phyloP scores from a whole-genome alignment of 2,797 vertebrate genomes.

The Tympanoctomys barrerae region DNA sequence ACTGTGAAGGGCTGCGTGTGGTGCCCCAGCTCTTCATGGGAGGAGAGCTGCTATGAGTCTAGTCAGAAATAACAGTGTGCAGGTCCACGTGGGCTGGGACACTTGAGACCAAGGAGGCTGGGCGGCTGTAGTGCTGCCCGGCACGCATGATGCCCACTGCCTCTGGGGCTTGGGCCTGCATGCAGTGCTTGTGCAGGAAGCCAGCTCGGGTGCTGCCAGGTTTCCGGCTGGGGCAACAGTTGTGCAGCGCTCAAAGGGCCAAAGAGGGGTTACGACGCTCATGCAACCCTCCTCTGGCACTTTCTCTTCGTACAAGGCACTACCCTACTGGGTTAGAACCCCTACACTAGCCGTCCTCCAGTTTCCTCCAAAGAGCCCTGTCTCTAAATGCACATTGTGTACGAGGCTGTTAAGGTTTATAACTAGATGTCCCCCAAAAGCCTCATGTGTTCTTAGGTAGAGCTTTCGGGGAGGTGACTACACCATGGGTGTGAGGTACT shows the following conservation, averaged over 20 bases:
- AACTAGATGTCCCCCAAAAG: background rate
- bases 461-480: background rate
- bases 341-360: background rate
- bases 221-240: background rate
- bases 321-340: background rate
- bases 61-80: background rate
- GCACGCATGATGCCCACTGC: background rate
- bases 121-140: background rate
- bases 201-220: background rate
- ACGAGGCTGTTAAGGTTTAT: background rate
- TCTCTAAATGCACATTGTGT: background rate
- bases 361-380: background rate
- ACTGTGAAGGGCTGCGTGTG: conserved; percentile 14
- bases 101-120: background rate
- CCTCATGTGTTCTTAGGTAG: background rate
- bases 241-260: background rate
- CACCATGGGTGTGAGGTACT: too few relatives aligned
- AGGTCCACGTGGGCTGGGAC: background rate
- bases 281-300: background rate
- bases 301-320: conserved; percentile 7
- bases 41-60: background rate
- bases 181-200: background rate
- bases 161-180: background rate
- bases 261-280: background rate
- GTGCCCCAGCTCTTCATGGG: background rate